A percentile compares a stretch with the other conserved stretches of the same genome.
phyloP scores from a whole-genome alignment of 2,113 vertebrate genomes.

The Channa argus region DNA sequence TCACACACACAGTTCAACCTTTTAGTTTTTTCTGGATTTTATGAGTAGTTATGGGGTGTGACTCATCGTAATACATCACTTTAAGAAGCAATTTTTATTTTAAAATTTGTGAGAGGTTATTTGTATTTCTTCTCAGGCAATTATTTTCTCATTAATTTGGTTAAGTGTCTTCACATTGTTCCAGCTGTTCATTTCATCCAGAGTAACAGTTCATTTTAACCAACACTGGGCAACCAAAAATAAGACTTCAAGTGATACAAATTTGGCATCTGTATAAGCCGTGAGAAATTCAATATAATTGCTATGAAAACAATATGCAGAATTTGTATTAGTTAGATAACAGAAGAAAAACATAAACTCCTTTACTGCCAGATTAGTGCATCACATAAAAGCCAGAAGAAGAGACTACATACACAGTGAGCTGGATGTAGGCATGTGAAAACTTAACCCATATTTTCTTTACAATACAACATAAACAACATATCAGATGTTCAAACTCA shows the following conservation, averaged over 20 bases:
- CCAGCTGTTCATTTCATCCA: neutral
- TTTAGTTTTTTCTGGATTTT: slow-evolving; percentile 1
- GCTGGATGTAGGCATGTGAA: too few species aligned
- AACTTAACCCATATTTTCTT: too few species aligned
- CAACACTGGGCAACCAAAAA: neutral
- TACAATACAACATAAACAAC: too few species aligned
- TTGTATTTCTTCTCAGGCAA: neutral
- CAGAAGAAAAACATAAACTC: too few species aligned
- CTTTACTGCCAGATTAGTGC: too few species aligned
- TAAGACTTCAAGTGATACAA: too few species aligned
- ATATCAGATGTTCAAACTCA: too few species aligned
- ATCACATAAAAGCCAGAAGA: too few species aligned
- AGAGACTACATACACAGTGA: too few species aligned
- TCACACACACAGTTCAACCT: slow-evolving; percentile 4
- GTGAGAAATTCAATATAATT: neutral
- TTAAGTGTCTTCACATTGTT: slow-evolving; percentile 13
- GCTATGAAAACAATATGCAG: too few species aligned
- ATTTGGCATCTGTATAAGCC: neutral
- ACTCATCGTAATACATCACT: slow-evolving; percentile 12
- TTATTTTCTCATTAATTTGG: neutral
- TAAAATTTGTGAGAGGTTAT: neutral
- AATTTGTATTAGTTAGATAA: too few species aligned
- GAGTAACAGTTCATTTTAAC: neutral
- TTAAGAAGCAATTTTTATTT: slow-evolving; percentile 1
- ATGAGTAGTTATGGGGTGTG: slow-evolving; percentile 26